phyloP scores from a whole-genome alignment of 2,888 invertebrate species.

The Bombyx huttoni region DNA sequence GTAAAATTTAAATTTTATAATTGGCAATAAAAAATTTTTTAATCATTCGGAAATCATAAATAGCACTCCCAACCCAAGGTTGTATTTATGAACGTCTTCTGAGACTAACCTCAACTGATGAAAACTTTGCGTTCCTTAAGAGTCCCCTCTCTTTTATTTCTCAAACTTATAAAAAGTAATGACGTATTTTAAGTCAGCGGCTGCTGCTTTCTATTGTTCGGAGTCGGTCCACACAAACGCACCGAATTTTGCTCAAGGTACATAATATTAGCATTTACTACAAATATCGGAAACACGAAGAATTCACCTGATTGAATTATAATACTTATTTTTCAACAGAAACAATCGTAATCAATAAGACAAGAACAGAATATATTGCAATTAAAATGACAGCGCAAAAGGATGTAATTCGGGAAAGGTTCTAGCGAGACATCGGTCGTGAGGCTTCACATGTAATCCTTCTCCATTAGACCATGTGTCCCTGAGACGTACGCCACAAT shows the following conservation, averaged over 20 bases:
- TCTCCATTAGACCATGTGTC: slow-evolving; percentile 2
- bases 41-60: too few relatives aligned
- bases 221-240: slow-evolving; percentile 24
- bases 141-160: slow-evolving; percentile 44
- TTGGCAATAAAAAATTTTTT: too few relatives aligned
- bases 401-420: slow-evolving; percentile 16
- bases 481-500: slow-evolving; percentile 18
- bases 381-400: slow-evolving; percentile 8
- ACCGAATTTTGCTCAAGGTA: slow-evolving; percentile 10
- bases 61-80: too few relatives aligned
- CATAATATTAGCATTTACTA: not conserved
- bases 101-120: slow-evolving; percentile 32
- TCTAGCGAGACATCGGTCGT: slow-evolving; percentile 10
- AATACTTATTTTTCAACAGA: too few relatives aligned
- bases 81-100: slow-evolving; percentile 34
- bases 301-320: not conserved
- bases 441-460: slow-evolving; percentile 21
- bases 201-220: slow-evolving; percentile 35
- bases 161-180: slow-evolving; percentile 53
- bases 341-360: too few relatives aligned
- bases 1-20: too few relatives aligned
- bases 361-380: not conserved
- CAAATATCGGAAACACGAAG: not conserved
- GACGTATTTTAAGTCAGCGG: slow-evolving; percentile 48
- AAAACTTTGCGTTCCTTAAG: slow-evolving; percentile 35